Base-by-base conservation (phyloP, 2,888 invertebrate genomes). In the Patella caerulea region DNA sequence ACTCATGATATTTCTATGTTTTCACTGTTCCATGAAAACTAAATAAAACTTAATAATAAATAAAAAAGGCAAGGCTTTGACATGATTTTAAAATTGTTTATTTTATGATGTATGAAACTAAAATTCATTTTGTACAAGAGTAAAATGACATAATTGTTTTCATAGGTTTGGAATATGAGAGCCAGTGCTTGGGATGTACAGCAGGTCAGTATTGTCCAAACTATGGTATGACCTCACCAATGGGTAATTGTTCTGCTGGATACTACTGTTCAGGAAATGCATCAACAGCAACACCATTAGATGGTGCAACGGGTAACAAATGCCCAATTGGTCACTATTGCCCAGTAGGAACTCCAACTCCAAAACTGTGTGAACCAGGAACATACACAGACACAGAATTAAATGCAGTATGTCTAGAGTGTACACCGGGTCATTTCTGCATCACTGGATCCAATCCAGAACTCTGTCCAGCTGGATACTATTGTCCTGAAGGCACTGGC, bases 361-460 rank as follows among this genome's bases (percentile, higher is more conserved):
- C 89, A 55, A 79, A 85, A n/a, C 84, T 80, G n/a, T 90, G 89
- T 82, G 77, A 78, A n/a, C 83, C 85, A 65, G 89, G 89, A 19
- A 86, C 84, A 3, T 91, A 83, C 79, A 85, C 87, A 19, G 85
- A 85, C 73, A 86, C 86, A 3, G 81, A 82, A 14, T 82, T 81
- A 54, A 87, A 86, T 71, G 81, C 80, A 3, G 81, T 71, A 3
- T 91, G 91, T 75, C 75, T 79, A 7, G 59, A 77, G 5, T 91
- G 91, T 78, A 85, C 87, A 1, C 81, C 89, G 52, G 90, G 90
- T 7, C 83, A 85, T 55, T 90, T 86, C 83, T 91, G 91, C 76
- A 83, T 83, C 14, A 83, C 85, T 56, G 89, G 89, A 14, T 79
- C 80, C 17, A 87, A 84, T 70, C 88, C 88, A 2, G 78, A 85